Conservation (phyloP, 2,888 invertebrate genomes). For the Coelogynopora nodosa region DNA sequence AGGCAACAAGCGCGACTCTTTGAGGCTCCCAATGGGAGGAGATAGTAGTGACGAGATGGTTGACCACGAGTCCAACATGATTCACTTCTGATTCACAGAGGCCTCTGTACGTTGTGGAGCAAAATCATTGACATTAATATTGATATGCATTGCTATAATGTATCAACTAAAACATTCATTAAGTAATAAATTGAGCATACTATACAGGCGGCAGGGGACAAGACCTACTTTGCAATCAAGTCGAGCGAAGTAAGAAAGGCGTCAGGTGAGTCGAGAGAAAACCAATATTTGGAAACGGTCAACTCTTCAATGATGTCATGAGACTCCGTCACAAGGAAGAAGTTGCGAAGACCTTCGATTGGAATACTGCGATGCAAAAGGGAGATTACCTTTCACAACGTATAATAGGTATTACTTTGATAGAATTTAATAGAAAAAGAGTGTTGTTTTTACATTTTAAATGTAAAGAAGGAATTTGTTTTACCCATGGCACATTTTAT, state of each 20-base stretch:
- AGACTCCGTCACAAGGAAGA: neutral
- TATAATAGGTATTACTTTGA: too few relatives aligned
- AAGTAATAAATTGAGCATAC: neutral
- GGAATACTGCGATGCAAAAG: too few relatives aligned
- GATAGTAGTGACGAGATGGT: neutral
- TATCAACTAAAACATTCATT: too few relatives aligned
- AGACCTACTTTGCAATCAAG: neutral
- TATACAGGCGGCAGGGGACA: neutral
- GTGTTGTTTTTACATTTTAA: too few relatives aligned
- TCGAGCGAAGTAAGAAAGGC: neutral
- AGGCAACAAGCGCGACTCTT: neutral
- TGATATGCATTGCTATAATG: too few relatives aligned
- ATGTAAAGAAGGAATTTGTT: too few relatives aligned
- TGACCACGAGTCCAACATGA: neutral
- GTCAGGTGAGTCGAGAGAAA: neutral
- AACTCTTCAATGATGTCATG: neutral
- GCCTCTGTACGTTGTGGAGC: too few relatives aligned
- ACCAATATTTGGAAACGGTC: neutral
- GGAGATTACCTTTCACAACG: too few relatives aligned
- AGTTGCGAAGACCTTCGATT: neutral
- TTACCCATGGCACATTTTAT: too few relatives aligned
- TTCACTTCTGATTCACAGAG: neutral
- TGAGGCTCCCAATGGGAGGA: neutral
- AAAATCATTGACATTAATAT: too few relatives aligned
- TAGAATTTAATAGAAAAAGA: too few relatives aligned